These are phyloP conservation scores for Furnarius figulus DNA, from an alignment of 2,113 vertebrate species.

Conservation along the genomic window DNA sequence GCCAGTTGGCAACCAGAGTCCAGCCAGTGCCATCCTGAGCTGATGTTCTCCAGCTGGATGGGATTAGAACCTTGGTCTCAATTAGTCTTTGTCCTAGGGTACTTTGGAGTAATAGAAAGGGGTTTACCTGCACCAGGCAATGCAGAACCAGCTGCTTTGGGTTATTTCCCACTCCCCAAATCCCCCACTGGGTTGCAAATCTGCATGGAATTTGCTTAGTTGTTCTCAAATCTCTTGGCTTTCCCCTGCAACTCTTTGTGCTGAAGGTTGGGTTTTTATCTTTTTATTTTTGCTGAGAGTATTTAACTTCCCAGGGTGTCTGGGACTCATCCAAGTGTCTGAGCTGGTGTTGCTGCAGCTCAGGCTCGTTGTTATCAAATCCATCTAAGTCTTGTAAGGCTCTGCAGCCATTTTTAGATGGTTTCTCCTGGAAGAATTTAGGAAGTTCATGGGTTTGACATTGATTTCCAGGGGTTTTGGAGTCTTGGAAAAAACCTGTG, in stretches of 20 bases:
- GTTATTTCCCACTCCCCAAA: conserved; percentile 12
- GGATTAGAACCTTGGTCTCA: conserved; percentile 49
- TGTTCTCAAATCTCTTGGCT: not conserved
- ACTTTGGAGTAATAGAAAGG: conserved; percentile 36
- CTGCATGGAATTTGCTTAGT: not conserved
- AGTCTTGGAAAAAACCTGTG: not conserved
- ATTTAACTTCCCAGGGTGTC: not conserved
- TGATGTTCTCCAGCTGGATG: conserved; percentile 53
- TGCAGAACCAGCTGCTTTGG: not conserved
- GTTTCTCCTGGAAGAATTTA: too few relatives aligned
- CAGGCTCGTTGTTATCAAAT: not conserved
- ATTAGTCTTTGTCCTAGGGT: conserved; percentile 54
- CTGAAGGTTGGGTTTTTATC: not conserved
- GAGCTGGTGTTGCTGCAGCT: not conserved
- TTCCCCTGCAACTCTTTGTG: not conserved
- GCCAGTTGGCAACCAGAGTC: conserved; percentile 31
- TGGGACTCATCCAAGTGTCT: not conserved
- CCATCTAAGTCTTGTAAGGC: not conserved
- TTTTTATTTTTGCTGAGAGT: not conserved
- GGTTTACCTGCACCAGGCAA: conserved; percentile 58
- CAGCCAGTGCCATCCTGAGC: conserved; percentile 18
- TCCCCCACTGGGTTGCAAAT: not conserved
- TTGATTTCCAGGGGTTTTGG: not conserved
- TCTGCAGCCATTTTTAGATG: not conserved
- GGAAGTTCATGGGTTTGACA: not conserved